These are phyloP conservation scores for Drosophila cracens DNA, from an alignment of 2,888 invertebrate genomes.

Conservation along the genomic window DNA sequence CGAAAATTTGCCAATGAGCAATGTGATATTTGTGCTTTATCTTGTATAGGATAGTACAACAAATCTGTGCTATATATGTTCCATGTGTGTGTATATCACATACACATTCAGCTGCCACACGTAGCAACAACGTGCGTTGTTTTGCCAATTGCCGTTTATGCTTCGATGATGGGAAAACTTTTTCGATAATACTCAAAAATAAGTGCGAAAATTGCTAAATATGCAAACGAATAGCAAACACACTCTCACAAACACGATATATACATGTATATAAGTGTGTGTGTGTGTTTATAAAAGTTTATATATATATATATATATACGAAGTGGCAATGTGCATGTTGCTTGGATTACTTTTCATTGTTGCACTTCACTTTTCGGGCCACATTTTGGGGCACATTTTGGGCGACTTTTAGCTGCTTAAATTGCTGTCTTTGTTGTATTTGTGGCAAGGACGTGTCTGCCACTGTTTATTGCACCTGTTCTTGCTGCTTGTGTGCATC, in stretches of 20 bases:
- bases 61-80: conserved; percentile 6
- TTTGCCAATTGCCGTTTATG: conserved; percentile 70
- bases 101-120: conserved; percentile 43
- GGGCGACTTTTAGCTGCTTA: not conserved
- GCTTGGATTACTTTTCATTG: conserved; percentile 62
- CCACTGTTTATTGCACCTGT: conserved; percentile 27
- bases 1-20: conserved; percentile 36
- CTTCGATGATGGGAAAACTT: conserved; percentile 81
- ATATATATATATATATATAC: not conserved
- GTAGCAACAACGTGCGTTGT: conserved; percentile 66
- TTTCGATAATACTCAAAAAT: conserved; percentile 83
- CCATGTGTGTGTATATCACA: conserved; percentile 15
- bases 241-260: conserved; percentile 12
- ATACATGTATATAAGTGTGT: not conserved
- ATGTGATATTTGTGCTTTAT: conserved; percentile 28
- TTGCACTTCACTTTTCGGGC: conserved; percentile 49
- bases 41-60: conserved; percentile 6
- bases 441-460: conserved; percentile 12
- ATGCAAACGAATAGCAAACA: conserved; percentile 51
- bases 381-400: not conserved
- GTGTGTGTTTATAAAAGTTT: not conserved
- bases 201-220: conserved; percentile 75
- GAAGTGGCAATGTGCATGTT: conserved; percentile 16
- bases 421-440: not conserved
- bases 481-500: conserved; percentile 6